phyloP scores from a whole-genome alignment of 2,888 invertebrate genomes.

The Coremacera marginata region DNA sequence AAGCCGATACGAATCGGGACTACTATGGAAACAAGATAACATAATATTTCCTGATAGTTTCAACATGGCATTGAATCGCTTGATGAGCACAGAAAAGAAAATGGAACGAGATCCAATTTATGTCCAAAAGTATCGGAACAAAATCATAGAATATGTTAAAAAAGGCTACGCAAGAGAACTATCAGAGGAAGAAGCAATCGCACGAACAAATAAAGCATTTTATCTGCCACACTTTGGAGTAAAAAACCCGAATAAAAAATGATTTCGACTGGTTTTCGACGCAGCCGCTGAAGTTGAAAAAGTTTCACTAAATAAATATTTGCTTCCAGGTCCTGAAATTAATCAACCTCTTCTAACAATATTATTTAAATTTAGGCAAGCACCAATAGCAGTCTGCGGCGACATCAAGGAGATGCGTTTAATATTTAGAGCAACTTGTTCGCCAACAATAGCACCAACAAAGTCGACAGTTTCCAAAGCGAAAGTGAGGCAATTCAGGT shows the following conservation, averaged over 20 bases:
- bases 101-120: slow-evolving; percentile 28
- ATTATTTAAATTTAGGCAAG: not conserved
- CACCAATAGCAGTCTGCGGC: not conserved
- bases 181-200: not conserved
- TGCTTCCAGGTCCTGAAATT: not conserved
- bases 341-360: not conserved
- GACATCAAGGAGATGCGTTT: not conserved
- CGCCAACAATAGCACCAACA: slow-evolving; percentile 40
- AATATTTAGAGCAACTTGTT: slow-evolving; percentile 28
- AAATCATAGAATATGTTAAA: not conserved
- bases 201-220: not conserved
- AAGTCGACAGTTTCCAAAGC: slow-evolving; percentile 43
- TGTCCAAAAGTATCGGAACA: not conserved
- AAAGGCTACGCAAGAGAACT: not conserved
- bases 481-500: slow-evolving; percentile 33
- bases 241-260: not conserved
- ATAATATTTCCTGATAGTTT: slow-evolving; percentile 34
- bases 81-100: slow-evolving; percentile 1
- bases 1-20: slow-evolving; percentile 26
- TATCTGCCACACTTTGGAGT: not conserved
- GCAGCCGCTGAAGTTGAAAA: slow-evolving; percentile 2
- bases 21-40: slow-evolving; percentile 30
- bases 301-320: not conserved
- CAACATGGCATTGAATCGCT: slow-evolving; percentile 9
- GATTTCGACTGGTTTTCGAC: slow-evolving; percentile 1